A percentile compares a stretch with the other conserved stretches of the same genome.
phyloP scores from a whole-genome alignment of 2,797 vertebrate genomes.

The Crocodylus rhombifer region DNA sequence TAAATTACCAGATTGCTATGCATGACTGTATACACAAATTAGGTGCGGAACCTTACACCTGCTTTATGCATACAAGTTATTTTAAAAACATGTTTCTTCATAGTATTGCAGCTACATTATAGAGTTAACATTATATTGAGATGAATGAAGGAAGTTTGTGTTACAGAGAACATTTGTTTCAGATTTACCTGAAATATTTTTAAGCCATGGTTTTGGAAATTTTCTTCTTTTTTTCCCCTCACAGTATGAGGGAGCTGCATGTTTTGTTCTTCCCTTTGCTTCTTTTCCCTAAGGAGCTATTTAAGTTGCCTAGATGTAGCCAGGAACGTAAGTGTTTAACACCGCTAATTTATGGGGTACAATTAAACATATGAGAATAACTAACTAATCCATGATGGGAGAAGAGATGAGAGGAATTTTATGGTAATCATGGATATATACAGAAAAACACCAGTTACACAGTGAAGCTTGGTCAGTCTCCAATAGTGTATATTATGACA shows the following conservation, averaged over 20 bases:
- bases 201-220: neutral
- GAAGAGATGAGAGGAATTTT: neutral
- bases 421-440: neutral
- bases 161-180: neutral
- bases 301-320: neutral
- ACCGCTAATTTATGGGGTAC: neutral
- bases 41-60: neutral
- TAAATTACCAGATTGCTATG: neutral
- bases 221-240: neutral
- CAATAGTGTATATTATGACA: neutral
- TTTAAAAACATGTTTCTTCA: neutral
- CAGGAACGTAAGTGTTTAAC: neutral
- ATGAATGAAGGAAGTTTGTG: neutral
- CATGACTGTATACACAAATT: too few relatives aligned
- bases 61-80: neutral
- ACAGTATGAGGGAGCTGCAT: too few relatives aligned
- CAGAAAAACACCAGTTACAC: neutral
- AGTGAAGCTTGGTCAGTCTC: neutral
- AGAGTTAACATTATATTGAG: neutral
- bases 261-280: too few relatives aligned
- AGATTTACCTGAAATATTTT: neutral
- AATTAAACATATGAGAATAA: neutral
- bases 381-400: neutral
- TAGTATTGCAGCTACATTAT: neutral
- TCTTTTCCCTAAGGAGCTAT: too few relatives aligned